Evolutionary conservation across 1,140 invertebrate genomes (phyloP).

Genomic region (Drosophila pseudoobscura): DNA sequence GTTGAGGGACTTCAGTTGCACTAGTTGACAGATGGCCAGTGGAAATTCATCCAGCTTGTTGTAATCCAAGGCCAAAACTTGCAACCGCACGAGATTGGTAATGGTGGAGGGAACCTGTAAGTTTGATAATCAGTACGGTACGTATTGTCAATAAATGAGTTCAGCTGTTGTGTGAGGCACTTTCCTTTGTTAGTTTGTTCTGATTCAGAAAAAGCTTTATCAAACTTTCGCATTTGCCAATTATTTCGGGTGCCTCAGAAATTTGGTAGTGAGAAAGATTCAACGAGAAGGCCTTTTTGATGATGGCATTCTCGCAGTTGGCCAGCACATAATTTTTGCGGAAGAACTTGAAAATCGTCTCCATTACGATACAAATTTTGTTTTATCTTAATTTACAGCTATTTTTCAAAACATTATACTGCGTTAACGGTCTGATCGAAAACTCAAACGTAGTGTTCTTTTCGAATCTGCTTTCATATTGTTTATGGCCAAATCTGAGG

Average conservation of each 20-base stretch:
- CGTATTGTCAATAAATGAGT: background rate
- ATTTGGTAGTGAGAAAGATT: conserved; percentile 86
- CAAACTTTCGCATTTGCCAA: conserved; percentile 85
- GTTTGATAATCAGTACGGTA: background rate
- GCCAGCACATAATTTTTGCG: conserved; percentile 86
- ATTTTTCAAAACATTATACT: background rate
- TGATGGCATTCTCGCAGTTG: conserved; percentile 86
- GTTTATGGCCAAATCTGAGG: background rate
- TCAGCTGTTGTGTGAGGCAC: no score
- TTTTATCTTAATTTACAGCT: background rate
- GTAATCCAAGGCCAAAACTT: conserved; percentile 86
- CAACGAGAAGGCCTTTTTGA: conserved; percentile 85
- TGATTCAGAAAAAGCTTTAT: conserved; percentile 85
- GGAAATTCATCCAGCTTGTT: conserved; percentile 88
- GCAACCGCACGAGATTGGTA: conserved; percentile 71
- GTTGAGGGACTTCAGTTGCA: conserved; percentile 90
- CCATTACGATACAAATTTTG: conserved; percentile 33
- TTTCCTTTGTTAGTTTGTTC: conserved; percentile 85
- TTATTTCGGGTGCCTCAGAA: conserved; percentile 84
- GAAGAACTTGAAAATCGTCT: conserved; percentile 85
- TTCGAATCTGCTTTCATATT: no score
- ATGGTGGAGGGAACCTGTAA: conserved; percentile 72
- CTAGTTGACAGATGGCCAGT: conserved; percentile 85
- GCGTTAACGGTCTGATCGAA: background rate
- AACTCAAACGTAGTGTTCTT: background rate